Conservation (phyloP, 2,888 invertebrate species). For the Fragum fragum region DNA sequence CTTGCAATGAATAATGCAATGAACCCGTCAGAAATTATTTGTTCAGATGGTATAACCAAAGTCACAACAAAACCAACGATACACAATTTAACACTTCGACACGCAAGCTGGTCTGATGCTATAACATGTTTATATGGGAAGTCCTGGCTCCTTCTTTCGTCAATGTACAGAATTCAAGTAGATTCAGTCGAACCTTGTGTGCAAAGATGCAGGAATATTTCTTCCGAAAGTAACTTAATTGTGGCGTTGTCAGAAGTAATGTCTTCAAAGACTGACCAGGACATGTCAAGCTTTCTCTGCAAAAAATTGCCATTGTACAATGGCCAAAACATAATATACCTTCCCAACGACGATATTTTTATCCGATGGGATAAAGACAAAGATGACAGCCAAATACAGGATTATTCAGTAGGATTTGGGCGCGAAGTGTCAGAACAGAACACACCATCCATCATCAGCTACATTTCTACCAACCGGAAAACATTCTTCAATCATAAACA, state of each 20-base stretch:
- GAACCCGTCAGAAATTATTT: constrained; percentile 69
- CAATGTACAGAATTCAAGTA: constrained; percentile 20
- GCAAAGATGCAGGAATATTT: background rate
- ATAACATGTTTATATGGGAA: constrained; percentile 3
- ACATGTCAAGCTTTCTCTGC: constrained; percentile 50
- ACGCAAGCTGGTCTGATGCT: constrained; percentile 44
- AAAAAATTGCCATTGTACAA: constrained; percentile 32
- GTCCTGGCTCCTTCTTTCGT: constrained; percentile 16
- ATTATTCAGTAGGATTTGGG: constrained; percentile 67
- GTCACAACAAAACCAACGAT: constrained; percentile 52
- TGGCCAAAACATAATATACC: constrained; percentile 36
- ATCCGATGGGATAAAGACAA: constrained; percentile 59
- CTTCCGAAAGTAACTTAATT: background rate
- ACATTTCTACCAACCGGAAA: constrained; percentile 23
- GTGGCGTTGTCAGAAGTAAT: background rate
- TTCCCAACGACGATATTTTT: constrained; percentile 63
- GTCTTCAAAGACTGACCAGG: constrained; percentile 6
- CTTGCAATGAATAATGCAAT: constrained; percentile 77
- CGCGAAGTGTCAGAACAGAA: constrained; percentile 16
- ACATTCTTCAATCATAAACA: constrained; percentile 41
- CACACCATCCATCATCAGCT: constrained; percentile 55
- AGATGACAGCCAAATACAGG: constrained; percentile 61
- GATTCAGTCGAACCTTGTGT: background rate
- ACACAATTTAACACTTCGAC: constrained; percentile 48
- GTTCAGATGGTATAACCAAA: constrained; percentile 74